Percentiles rank a stretch among this genome's conserved stretches.
These are phyloP conservation scores for Drosophila busckii DNA, from an alignment of 1,140 invertebrate species.

Conservation along the genomic window DNA sequence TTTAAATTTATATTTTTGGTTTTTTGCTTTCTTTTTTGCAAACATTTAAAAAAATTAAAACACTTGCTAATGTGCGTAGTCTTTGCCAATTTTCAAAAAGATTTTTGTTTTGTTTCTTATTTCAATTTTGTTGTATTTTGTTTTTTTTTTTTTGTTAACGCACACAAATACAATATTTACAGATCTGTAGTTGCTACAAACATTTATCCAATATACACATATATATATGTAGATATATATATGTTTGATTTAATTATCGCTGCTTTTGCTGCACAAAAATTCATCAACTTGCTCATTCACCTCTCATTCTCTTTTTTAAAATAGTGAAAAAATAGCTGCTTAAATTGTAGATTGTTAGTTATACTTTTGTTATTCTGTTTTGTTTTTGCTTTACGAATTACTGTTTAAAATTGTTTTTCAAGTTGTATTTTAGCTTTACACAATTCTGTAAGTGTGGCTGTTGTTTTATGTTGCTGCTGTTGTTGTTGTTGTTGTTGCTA, in stretches of 20 bases:
- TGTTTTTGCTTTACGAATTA: conserved; percentile 44
- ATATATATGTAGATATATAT: conserved; percentile 10
- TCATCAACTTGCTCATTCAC: conserved; percentile 1
- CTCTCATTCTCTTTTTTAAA: conserved; percentile 38
- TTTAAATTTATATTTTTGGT: conserved; percentile 4
- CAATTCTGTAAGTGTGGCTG: too few relatives aligned
- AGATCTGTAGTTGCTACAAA: conserved; percentile 38
- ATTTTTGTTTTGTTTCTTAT: not conserved
- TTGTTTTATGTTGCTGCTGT: conserved; percentile 65
- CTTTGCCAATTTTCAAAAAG: conserved; percentile 35
- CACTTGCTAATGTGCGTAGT: conserved; percentile 30
- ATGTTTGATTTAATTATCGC: conserved; percentile 16
- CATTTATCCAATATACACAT: conserved; percentile 14
- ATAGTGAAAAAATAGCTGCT: conserved; percentile 78
- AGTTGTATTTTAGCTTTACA: conserved; percentile 48
- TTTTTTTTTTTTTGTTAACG: conserved; percentile 26
- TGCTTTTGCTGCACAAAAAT: conserved; percentile 15
- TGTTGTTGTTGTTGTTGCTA: conserved; percentile 12
- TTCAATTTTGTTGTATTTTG: too few relatives aligned
- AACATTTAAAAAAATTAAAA: conserved; percentile 61
- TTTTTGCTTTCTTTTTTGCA: conserved; percentile 1
- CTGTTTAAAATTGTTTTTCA: conserved; percentile 63
- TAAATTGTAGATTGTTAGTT: conserved; percentile 63
- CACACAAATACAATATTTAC: conserved; percentile 69
- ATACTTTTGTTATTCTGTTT: conserved; percentile 32